Evolutionary conservation across 1,140 invertebrate species (phyloP).

Genomic region (Trichoplusia ni): DNA sequence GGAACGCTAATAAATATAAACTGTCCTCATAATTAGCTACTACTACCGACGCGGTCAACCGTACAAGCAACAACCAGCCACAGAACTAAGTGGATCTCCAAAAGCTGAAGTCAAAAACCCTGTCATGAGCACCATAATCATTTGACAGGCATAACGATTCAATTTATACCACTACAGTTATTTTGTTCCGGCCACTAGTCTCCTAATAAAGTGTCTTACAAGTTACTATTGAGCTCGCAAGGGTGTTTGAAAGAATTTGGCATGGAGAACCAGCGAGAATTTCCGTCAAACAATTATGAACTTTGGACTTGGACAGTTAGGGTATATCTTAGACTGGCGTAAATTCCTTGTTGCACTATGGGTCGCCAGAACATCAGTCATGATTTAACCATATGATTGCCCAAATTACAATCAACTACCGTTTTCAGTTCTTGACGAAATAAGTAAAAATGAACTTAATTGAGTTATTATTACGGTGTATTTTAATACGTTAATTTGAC

Average conservation of each 20-base stretch:
- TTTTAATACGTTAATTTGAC: no score
- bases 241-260: background rate
- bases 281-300: no score
- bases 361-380: conserved; percentile 24
- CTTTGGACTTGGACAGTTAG: no score
- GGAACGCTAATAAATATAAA: no score
- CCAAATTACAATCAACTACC: conserved; percentile 36
- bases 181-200: conserved; percentile 21
- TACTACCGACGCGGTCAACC: no score
- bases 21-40: no score
- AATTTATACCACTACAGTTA: conserved; percentile 10
- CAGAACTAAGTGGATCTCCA: no score
- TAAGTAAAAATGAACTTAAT: no score
- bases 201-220: conserved; percentile 10
- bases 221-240: background rate
- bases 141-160: conserved; percentile 12
- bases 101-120: background rate
- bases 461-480: no score
- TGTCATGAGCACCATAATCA: background rate
- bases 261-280: background rate
- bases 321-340: no score
- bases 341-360: no score
- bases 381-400: conserved; percentile 37
- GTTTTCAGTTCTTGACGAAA: no score
- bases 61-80: background rate